Percentiles rank a stretch among this genome's conserved stretches.
Evolutionary conservation across 2,888 invertebrate species (phyloP).

Genomic region (Archips xylosteana): DNA sequence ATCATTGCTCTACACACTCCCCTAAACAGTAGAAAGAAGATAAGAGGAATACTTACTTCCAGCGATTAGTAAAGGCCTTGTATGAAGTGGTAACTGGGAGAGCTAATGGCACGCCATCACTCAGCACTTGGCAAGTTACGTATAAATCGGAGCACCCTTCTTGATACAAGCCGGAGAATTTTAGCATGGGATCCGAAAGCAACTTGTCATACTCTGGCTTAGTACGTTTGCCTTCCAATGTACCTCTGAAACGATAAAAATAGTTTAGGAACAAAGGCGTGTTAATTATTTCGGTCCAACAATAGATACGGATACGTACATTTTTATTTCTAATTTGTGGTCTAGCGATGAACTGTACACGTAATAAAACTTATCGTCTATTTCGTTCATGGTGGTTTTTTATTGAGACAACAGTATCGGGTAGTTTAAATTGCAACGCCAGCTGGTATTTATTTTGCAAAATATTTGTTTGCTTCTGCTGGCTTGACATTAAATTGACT

Average conservation of each 20-base stretch:
- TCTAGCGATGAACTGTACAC: conserved; percentile 97
- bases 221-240: conserved; percentile 95
- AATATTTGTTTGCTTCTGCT: not conserved
- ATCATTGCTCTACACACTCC: too few species aligned
- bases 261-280: conserved; percentile 21
- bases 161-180: conserved; percentile 95
- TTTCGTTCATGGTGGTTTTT: conserved; percentile 87
- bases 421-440: conserved; percentile 6
- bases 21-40: too few species aligned
- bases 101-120: conserved; percentile 92
- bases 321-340: conserved; percentile 95
- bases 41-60: conserved; percentile 89
- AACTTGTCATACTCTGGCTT: conserved; percentile 95
- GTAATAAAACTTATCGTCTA: conserved; percentile 93
- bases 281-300: not conserved
- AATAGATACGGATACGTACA: conserved; percentile 86
- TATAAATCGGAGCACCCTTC: conserved; percentile 94
- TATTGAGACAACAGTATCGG: not conserved
- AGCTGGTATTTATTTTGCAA: conserved; percentile 18
- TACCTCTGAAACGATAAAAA: conserved; percentile 88
- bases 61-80: conserved; percentile 95
- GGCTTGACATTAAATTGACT: too few species aligned
- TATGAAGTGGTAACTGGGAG: conserved; percentile 96
- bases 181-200: conserved; percentile 94
- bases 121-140: conserved; percentile 94